A percentile compares a stretch with the other conserved stretches of the same genome.
These are phyloP conservation scores for Epinephelus malabaricus DNA, from an alignment of 2,797 vertebrate species.

Conservation along the genomic window DNA sequence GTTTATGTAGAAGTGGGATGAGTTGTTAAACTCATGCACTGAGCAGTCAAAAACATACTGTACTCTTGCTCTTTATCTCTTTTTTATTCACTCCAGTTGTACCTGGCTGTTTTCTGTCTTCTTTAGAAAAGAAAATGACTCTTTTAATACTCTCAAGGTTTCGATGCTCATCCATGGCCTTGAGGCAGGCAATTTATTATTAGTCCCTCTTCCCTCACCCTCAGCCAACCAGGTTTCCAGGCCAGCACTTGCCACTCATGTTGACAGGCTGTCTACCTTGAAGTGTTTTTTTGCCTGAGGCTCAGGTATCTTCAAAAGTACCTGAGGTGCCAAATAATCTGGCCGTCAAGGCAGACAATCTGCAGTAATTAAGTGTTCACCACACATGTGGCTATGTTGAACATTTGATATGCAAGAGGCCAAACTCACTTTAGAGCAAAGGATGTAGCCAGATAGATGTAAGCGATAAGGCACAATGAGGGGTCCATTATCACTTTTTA, in stretches of 20 bases:
- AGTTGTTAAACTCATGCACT: no score
- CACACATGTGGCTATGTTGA: slow-evolving; percentile 8
- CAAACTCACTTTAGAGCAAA: neutral
- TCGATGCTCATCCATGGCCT: slow-evolving; percentile 33
- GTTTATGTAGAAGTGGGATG: no score
- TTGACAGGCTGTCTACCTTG: slow-evolving; percentile 50
- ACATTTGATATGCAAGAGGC: slow-evolving; percentile 14
- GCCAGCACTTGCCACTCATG: slow-evolving; percentile 45
- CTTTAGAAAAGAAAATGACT: neutral
- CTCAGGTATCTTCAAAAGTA: slow-evolving; percentile 41
- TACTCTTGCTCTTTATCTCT: neutral
- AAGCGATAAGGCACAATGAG: no score
- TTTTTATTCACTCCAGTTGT: neutral
- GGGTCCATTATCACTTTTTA: no score
- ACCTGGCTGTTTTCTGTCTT: slow-evolving; percentile 8
- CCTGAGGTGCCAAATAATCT: slow-evolving; percentile 16
- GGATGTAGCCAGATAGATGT: neutral
- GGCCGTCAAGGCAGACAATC: neutral
- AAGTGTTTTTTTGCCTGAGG: slow-evolving; percentile 50
- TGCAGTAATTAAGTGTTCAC: slow-evolving; percentile 30
- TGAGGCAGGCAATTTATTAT: slow-evolving; percentile 42
- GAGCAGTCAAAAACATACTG: slow-evolving; percentile 8
- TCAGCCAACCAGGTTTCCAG: slow-evolving; percentile 29
- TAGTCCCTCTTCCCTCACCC: slow-evolving; percentile 27
- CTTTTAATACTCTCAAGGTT: slow-evolving; percentile 16